Base-by-base conservation (phyloP, 2,113 vertebrate species). In the Colaptes auratus region DNA sequence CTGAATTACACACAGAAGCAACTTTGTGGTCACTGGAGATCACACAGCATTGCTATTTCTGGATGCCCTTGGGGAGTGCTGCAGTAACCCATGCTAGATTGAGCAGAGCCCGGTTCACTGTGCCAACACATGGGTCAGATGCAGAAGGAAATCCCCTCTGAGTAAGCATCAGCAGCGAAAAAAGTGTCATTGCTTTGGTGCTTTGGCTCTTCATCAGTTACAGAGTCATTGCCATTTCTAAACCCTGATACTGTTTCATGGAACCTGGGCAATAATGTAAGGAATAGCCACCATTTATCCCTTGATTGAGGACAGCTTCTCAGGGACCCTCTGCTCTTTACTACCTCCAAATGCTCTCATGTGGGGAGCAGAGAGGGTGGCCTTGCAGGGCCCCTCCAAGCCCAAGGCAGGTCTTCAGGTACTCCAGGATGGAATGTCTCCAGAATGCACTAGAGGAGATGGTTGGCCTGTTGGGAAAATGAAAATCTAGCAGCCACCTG, bases 111-210 rank as follows among this genome's bases (percentile, higher is more conserved):
- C 64, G 52, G 60, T 27, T 91, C 88, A 27, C 67, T 88, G 42
- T 84, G 53, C 28, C 81, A 78, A 69, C 89, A 82, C 86, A 82
- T 93, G 90, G 70, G 88, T 86, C 67, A 81, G 80, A 25, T 88
- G 53, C 79, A 91, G 90, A 53, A 86, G 80, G 85, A 91, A 92
- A 96, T 71, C 25, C 44, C 70, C 73, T 60, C 42, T 56, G 53
- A 83, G 58, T 42, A 66, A 71, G 64, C 31, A 77, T 42, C 72
- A 90, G 67, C 42, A 33, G 36, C 30, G 52, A 74, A 75, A 76
- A 92, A 78, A 71, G 5, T 65, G 77, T 31, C 6, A 2, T 80
- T 48, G 35, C 80, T 93, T 69, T 53, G 36, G 24, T 67, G 28
- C 74, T 95, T 84, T 76, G 46, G 44, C 55, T 89, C 0, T 11